Base-by-base conservation (phyloP, 92 coral and sea anemone genomes). In the Epizoanthus ramosus region DNA sequence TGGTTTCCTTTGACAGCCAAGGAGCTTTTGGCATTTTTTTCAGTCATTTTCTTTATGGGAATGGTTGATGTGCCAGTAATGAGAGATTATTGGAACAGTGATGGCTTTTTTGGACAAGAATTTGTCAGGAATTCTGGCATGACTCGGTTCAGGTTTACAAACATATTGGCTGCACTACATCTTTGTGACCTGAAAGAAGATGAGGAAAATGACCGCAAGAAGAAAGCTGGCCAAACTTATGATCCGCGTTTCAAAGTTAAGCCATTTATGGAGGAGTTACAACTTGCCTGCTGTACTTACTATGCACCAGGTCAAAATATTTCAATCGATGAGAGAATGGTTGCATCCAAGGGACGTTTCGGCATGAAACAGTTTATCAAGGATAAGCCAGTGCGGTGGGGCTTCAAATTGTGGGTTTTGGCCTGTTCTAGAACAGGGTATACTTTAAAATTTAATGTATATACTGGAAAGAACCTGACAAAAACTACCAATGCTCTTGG, bases 31-130 rank as follows among this genome's bases (percentile, higher is more conserved):
- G 88, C 84, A 37, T 85, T 79, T 75, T 21, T 75, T 54, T 64
- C 84, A 31, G 57, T 76, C 15, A 77, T 85, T 22, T 75, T 85
- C 64, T 85, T 85, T 57, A 68, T 76, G 84, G 88, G 73, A 31
- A 68, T 85, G 84, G 88, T 85, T 77, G 88, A 85, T 19, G 88
- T 67, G 13, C 88, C 84, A 57, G 77, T 69, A 41, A 23, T 85
- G 23, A 75, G 84, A 77, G 89, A 85, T 25, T 68, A 85, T 61
- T 85, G 74, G 89, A 70, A 79, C 80, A 45, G 43, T 57, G 85
- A 60, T 67, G 81, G 54, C 71, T 83, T 83, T 64, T 72, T 83
- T 50, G 87, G 87, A 0, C 87, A 83, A 21, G 87, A 73, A 16
- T 84, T 73, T 57, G 72, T 63, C 14, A 84, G 81, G 52, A 84